These are phyloP conservation scores for Stichopus horrens DNA, from an alignment of 53 echinoderm and acorn worm genomes.

Conservation along the genomic window DNA sequence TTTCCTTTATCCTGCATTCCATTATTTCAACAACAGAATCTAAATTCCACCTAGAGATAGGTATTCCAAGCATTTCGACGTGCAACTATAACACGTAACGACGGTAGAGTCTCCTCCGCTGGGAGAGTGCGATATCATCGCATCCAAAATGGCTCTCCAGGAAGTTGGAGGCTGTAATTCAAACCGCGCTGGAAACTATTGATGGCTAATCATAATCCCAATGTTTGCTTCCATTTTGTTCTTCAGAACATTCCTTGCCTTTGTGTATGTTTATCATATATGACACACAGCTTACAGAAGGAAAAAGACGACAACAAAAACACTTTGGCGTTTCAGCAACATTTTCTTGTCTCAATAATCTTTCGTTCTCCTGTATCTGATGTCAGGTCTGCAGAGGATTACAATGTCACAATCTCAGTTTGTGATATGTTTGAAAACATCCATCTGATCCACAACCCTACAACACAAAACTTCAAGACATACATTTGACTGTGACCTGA, in stretches of 20 bases:
- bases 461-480: too few relatives aligned
- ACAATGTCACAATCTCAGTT: too few relatives aligned
- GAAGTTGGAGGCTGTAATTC: background rate
- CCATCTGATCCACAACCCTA: too few relatives aligned
- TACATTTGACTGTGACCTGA: too few relatives aligned
- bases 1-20: slow-evolving; percentile 3
- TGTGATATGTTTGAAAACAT: too few relatives aligned
- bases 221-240: slow-evolving; percentile 1
- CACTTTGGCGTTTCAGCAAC: too few relatives aligned
- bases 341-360: too few relatives aligned
- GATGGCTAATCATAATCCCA: slow-evolving; percentile 6
- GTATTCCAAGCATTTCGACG: slow-evolving; percentile 1
- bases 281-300: background rate
- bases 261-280: background rate
- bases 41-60: background rate
- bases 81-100: slow-evolving; percentile 15
- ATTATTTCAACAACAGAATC: slow-evolving; percentile 1
- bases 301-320: background rate
- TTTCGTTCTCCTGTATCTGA: too few relatives aligned
- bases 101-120: background rate
- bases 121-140: slow-evolving; percentile 10
- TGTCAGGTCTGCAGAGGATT: too few relatives aligned
- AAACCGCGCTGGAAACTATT: slow-evolving; percentile 3
- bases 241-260: slow-evolving; percentile 1
- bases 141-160: background rate